Conservation (phyloP, 2,888 invertebrate species). For the Arenicola marina region DNA sequence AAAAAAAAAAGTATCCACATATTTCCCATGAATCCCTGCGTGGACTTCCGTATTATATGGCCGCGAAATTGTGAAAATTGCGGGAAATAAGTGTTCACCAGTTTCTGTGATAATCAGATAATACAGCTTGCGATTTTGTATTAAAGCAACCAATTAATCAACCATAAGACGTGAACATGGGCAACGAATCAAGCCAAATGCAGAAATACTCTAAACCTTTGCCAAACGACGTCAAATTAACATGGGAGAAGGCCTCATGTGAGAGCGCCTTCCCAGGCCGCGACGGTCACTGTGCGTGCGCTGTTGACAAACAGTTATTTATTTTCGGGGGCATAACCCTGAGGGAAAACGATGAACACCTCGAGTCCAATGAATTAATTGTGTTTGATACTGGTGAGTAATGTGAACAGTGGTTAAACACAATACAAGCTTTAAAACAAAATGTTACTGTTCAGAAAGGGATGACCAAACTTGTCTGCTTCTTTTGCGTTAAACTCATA, state of each 20-base stretch:
- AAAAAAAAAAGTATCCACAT: too few species aligned
- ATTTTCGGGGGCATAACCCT: constrained; percentile 52
- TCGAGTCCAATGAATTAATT: constrained; percentile 51
- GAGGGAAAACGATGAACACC: constrained; percentile 33
- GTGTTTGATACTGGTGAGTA: constrained; percentile 46
- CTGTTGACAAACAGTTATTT: constrained; percentile 42
- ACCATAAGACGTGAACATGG: constrained; percentile 16
- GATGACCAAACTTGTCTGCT: too few species aligned
- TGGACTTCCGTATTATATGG: too few species aligned
- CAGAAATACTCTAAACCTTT: constrained; percentile 20
- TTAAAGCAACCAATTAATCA: background rate
- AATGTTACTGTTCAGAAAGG: too few species aligned
- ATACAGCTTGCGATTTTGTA: background rate
- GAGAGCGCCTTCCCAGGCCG: constrained; percentile 34
- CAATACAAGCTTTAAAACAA: too few species aligned
- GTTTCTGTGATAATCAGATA: too few species aligned
- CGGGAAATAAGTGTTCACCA: too few species aligned
- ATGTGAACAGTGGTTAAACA: too few species aligned
- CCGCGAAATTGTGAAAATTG: too few species aligned
- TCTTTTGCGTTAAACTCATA: too few species aligned
- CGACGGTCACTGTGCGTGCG: constrained; percentile 53
- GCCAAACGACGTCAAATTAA: constrained; percentile 28
- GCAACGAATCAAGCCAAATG: constrained; percentile 27
- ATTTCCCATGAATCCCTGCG: too few species aligned
- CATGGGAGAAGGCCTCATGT: constrained; percentile 21